Conservation (phyloP, 92 coral and sea anemone genomes). For the Nematostella vectensis region DNA sequence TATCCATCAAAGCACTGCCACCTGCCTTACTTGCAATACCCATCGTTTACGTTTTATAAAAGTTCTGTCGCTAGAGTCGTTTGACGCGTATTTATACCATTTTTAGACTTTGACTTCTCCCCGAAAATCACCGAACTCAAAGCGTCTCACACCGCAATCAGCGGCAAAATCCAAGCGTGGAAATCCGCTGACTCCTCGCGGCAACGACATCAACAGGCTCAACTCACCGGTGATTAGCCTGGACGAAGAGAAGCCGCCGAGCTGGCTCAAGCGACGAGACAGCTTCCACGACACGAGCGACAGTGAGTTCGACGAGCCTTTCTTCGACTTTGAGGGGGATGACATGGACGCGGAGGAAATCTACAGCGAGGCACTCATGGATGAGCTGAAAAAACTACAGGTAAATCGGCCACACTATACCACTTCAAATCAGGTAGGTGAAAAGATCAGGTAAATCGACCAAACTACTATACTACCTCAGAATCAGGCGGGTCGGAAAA, state of each 20-base stretch:
- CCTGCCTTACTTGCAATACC: too few relatives aligned
- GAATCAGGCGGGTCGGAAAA: neutral
- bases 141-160: constrained; percentile 39
- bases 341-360: constrained; percentile 85
- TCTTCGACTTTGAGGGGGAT: constrained; percentile 78
- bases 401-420: too few relatives aligned
- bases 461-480: neutral
- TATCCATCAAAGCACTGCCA: too few relatives aligned
- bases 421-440: too few relatives aligned
- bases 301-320: constrained; percentile 84
- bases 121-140: constrained; percentile 46
- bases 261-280: constrained; percentile 76
- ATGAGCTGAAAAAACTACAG: constrained; percentile 89
- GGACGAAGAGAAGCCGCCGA: constrained; percentile 76
- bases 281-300: constrained; percentile 81
- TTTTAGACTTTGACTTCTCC: constrained; percentile 87
- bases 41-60: too few relatives aligned
- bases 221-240: constrained; percentile 53
- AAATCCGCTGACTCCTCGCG: constrained; percentile 4
- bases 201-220: constrained; percentile 25
- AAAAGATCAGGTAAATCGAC: too few relatives aligned
- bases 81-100: too few relatives aligned
- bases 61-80: too few relatives aligned
- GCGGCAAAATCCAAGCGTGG: constrained; percentile 73
- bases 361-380: constrained; percentile 79